Evolutionary conservation across 2,797 vertebrate genomes (phyloP), one percentile per base, ranked within the genome.

Genomic region (Leucoraja ocellata): DNA sequence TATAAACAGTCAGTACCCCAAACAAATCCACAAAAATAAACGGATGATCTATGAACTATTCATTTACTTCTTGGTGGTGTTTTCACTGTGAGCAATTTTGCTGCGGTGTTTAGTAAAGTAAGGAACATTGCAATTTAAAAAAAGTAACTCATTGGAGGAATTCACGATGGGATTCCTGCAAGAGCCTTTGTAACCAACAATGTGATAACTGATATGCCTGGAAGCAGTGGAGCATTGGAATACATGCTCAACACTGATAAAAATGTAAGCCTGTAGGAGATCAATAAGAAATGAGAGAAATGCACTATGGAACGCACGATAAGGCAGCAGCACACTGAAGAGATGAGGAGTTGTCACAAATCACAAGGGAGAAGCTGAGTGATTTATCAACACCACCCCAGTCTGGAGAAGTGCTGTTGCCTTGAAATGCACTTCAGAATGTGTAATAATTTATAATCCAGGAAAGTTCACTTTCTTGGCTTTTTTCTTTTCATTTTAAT

Each of bases 231-330:
- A 63, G 1, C 28, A 86, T 65, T 86, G 58, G 58, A 63, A 63
- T 86, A n/a, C 0, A 18, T 86, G 83, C 54, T 86, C 14, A 36
- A n/a, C 58, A 18, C 58, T 5, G 54, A 63, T 21, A 68, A 88
- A 88, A 88, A 88, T 88, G 16, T 88, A 65, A 88, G 65, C 6
- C 61, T 58, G 39, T 88, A 36, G n/a, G 21, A 68, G 63, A 88
- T 68, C 61, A 88, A 88, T 88, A 88, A 88, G 65, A 68, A 32
- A 21, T 68, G 84, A 88, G 84, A 88, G 61, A 36, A 88, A 65
- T 21, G n/a, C 63, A 36, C n/a, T 3, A 32, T 8, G 7, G 84
- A 88, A 65, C n/a, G 36, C 77, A 21, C 14, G 16, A 39, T 68
- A 68, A 68, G n/a, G n/a, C n/a, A 21, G 9, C 18, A 1, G 36